A percentile compares a stretch with the other conserved stretches of the same genome.
Evolutionary conservation across 2,113 vertebrate species (phyloP).

Genomic region (Salminus brasiliensis): DNA sequence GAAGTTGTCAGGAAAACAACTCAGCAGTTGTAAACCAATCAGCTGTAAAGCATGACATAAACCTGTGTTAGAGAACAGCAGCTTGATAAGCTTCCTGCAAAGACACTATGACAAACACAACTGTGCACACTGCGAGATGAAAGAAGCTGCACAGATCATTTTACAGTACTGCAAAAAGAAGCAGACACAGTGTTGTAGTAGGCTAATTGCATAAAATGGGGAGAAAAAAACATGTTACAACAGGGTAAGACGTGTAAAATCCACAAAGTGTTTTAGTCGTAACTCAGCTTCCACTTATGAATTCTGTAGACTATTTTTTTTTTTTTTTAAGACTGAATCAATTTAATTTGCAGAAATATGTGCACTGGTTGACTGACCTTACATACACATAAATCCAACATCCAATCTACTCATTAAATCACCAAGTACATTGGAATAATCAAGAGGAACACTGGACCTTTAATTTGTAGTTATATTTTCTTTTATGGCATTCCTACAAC

Average conservation of each 20-base stretch:
- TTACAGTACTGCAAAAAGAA: not conserved
- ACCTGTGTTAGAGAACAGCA: too few relatives aligned
- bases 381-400: not conserved
- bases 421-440: too few relatives aligned
- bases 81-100: not conserved
- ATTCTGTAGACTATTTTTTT: not conserved
- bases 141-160: not conserved
- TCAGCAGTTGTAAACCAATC: not conserved
- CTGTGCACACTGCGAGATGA: not conserved
- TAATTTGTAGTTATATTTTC: too few relatives aligned
- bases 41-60: not conserved
- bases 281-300: not conserved
- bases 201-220: too few relatives aligned
- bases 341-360: not conserved
- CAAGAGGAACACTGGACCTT: too few relatives aligned
- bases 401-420: too few relatives aligned
- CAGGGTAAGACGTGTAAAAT: too few relatives aligned
- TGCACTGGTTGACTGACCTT: not conserved
- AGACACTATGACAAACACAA: not conserved
- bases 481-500: too few relatives aligned
- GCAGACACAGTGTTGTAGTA: not conserved
- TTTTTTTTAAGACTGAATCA: too few relatives aligned
- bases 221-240: too few relatives aligned
- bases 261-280: not conserved
- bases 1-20: not conserved